phyloP scores from a whole-genome alignment of 2,113 vertebrate genomes.

The Barbus barbus region DNA sequence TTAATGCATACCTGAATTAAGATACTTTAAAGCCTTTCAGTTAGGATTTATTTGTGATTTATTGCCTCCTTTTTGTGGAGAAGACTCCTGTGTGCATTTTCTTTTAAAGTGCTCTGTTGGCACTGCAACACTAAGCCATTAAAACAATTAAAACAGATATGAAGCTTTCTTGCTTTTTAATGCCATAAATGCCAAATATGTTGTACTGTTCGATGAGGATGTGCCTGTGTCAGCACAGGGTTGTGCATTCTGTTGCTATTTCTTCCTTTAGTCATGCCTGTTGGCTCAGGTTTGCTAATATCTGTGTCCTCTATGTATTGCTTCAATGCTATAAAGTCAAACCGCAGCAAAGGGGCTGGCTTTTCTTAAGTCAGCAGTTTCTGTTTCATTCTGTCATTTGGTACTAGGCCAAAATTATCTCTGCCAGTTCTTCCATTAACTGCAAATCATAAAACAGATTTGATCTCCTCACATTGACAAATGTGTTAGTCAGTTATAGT shows the following conservation, averaged over 20 bases:
- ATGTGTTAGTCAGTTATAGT: background rate
- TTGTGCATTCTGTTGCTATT: background rate
- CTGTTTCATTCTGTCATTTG: constrained; percentile 20
- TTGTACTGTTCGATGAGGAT: background rate
- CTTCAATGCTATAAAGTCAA: constrained; percentile 44
- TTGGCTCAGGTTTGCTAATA: constrained; percentile 8
- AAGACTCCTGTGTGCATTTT: background rate
- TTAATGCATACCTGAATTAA: background rate
- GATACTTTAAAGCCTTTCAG: background rate
- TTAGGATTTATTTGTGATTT: background rate
- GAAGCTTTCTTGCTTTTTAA: background rate
- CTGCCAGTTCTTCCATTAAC: constrained; percentile 2
- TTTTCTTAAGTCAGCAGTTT: constrained; percentile 50
- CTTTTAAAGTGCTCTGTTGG: background rate
- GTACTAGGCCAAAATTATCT: background rate
- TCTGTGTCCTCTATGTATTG: constrained; percentile 44
- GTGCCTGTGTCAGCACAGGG: too few relatives aligned
- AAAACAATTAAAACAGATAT: background rate
- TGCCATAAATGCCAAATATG: background rate
- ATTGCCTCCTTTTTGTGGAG: background rate
- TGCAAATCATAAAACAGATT: constrained; percentile 8
- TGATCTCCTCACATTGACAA: background rate
- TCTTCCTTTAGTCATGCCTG: background rate
- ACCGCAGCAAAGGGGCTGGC: constrained; percentile 41
- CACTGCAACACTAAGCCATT: background rate